Evolutionary conservation across 37 sponge, comb jelly and placozoan genomes (phyloP), one percentile per base, ranked within the genome.

Genomic region (Hormiphora californensis): DNA sequence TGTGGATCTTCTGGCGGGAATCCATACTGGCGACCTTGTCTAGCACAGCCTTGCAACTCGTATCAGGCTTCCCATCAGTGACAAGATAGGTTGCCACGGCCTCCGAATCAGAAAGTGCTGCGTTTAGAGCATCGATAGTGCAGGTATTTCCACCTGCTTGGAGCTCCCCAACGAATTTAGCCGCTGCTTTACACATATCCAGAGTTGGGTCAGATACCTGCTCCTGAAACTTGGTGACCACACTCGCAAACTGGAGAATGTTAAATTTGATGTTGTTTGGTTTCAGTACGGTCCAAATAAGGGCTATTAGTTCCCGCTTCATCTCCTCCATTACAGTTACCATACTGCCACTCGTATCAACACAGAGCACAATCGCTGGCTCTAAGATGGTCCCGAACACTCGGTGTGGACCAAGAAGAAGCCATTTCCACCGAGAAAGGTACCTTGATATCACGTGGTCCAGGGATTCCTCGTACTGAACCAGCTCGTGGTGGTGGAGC

Each of bases 201-300:
- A 44, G 43, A 28, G 40, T 46, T 21, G 81, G 81, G n/a, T 73
- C 81, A 3, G 43, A 43, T 40, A 36, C 38, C 0, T 43, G n/a
- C 40, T 73, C 81, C 25, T 33, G 35, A 21, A 73, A 73, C 38
- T 73, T 73, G 17, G 81, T 73, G 12, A 73, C 38, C 23, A 36
- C 39, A 73, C 81, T 73, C 23, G 81, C 81, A 73, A 73, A 73
- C 81, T 73, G 81, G 11, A 73, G 46, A 11, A 73, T 32, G 81
- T 73, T 73, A 40, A 73, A 73, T 28, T 73, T 73, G 81, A 73
- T 73, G 49, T 73, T 73, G 49, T 73, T 73, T 1, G 81, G 81
- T 73, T 73, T 73, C 22, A 73, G 34, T 4, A 73, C 81, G 1
- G 81, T 73, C 81, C 81, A 73, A 8, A 73, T 4, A 0, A 73